Evolutionary conservation across 2,888 invertebrate species (phyloP), one percentile per base, ranked within the genome.

Genomic region (Aporophyla lueneburgensis): DNA sequence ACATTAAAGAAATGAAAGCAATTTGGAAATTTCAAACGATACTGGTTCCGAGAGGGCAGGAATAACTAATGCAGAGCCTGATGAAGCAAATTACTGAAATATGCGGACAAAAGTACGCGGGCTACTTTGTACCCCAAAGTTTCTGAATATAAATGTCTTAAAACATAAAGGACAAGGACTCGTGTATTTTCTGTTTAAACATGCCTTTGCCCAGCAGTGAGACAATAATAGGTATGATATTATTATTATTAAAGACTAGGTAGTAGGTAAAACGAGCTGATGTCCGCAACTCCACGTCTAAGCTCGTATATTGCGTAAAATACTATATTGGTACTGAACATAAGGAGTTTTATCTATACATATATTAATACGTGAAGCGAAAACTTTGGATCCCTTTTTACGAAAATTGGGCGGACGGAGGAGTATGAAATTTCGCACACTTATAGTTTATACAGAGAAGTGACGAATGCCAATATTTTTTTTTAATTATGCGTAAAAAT

Each of bases 21-120:
- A 65, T 68, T 66, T 65, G 54, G 58, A 78, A 67, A 70, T 75
- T 73, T 77, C 27, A 3, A 40, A 53, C 27, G 56, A 69, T 73
- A 69, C 59, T 4, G 62, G 58, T 69, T 61, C 21, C 0, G 6
- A 33, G 73, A 59, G 51, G 24, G 63, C 27, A 43, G 49, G 53
- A 61, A 77, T 46, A 68, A 46, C 40, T 10, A 59, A 75, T 24
- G 24, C 59, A 46, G 46, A 53, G 58, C 1, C 56, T 71, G 53
- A 67, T 59, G 61, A 65, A 76, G 74, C 49, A 78, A 84, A 86
- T 76, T 84, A 75, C 54, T 19, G 5, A 77, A 84, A 77, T 77
- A 86, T 75, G 65, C 27, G 46, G 43, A 56, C 33, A 68, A 75
- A 80, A 72, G 54, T 46, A 40, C 10, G 46, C 2, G 6, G 19